These are phyloP conservation scores for Cataglyphis albicans DNA, from an alignment of 2,888 invertebrate genomes.

Conservation along the genomic window DNA sequence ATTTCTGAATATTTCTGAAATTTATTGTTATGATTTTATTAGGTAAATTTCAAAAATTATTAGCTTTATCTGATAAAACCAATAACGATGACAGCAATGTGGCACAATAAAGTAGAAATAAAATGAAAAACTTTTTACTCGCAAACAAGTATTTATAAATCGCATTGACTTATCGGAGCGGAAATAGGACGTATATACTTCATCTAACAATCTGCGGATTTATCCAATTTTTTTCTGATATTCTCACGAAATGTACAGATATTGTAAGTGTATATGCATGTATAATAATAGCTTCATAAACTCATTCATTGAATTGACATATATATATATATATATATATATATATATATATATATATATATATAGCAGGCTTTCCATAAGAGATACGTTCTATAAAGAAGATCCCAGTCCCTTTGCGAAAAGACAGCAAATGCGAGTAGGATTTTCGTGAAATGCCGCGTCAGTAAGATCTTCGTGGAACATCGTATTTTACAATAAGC, in stretches of 20 bases:
- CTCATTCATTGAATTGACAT: background rate
- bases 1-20: background rate
- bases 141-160: background rate
- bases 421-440: constrained; percentile 11
- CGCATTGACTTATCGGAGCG: background rate
- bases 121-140: background rate
- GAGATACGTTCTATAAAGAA: constrained; percentile 2
- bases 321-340: constrained; percentile 2
- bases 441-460: constrained; percentile 12
- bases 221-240: background rate
- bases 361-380: background rate
- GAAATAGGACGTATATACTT: background rate
- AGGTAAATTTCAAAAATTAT: background rate
- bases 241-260: background rate
- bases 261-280: background rate
- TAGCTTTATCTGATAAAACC: background rate
- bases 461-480: constrained; percentile 1
- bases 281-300: background rate
- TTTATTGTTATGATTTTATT: background rate
- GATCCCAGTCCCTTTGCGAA: background rate
- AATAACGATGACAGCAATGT: background rate
- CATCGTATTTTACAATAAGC: constrained; percentile 16
- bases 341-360: background rate
- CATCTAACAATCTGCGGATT: background rate
- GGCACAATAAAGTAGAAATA: background rate